These are phyloP conservation scores for Melitaea cinxia DNA, from an alignment of 1,140 invertebrate species.

Conservation along the genomic window DNA sequence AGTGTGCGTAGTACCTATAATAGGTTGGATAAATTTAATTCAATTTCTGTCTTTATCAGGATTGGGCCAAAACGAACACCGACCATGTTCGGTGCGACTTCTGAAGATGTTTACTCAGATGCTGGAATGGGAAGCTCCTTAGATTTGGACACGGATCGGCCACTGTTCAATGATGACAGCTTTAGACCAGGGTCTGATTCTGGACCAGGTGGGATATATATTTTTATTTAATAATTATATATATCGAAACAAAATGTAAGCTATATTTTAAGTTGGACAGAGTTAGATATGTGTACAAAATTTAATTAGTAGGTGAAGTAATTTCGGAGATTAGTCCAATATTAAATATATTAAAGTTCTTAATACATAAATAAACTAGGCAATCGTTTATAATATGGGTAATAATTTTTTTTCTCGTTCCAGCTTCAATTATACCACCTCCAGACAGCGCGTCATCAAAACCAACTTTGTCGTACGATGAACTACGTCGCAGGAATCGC, in stretches of 20 bases:
- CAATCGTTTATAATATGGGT: not conserved
- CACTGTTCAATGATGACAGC: constrained; percentile 61
- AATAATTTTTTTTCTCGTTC: not conserved
- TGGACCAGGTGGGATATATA: constrained; percentile 39
- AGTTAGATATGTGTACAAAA: too few relatives aligned
- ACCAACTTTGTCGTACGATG: constrained; percentile 58
- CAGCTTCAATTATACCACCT: not conserved
- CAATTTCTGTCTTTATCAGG: not conserved
- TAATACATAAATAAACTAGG: not conserved
- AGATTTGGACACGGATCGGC: constrained; percentile 65
- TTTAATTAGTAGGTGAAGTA: too few relatives aligned
- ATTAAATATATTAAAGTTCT: too few relatives aligned
- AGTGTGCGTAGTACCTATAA: too few relatives aligned
- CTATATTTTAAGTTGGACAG: too few relatives aligned
- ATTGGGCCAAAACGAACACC: constrained; percentile 6
- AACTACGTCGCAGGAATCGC: constrained; percentile 62
- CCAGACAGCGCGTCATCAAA: constrained; percentile 24
- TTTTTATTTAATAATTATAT: not conserved
- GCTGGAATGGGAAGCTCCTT: constrained; percentile 68
- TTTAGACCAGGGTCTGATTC: constrained; percentile 49
- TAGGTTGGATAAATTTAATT: not conserved
- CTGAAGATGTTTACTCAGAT: constrained; percentile 69
- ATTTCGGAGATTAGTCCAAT: too few relatives aligned
- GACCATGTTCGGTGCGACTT: constrained; percentile 59
- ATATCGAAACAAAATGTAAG: not conserved